Evolutionary conservation across 2,888 invertebrate genomes (phyloP), one percentile per base, ranked within the genome.

Genomic region (Craniophora ligustri): DNA sequence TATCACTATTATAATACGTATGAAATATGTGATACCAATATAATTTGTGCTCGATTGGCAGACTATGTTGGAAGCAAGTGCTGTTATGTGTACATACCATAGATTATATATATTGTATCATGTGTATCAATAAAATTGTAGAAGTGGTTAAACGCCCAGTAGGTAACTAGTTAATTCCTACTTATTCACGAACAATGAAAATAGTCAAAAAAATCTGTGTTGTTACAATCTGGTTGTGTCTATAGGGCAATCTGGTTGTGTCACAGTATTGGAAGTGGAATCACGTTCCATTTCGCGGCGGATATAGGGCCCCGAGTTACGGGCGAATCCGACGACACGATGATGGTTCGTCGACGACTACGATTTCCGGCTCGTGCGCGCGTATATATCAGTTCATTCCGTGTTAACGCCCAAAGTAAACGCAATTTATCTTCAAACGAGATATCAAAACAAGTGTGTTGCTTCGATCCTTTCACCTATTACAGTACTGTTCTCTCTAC

Each of bases 261-360:
- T 64, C 68, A 70, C 76, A 76, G 76, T 80, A 85, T 89, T 86
- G 84, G 79, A 82, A 85, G 86, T 87, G 84, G 84, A 85, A 84
- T 84, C 89, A 86, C 86, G 86, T 87, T 86, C 79, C 78, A 89
- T 89, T 88, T 85, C 86, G 85, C 81, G 85, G 87, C 88, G 89
- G 89, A 89, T 89, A 88, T 89, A 87, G 85, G 86, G 81, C 82
- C 75, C 82, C 82, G 77, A 81, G 84, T 85, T 85, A 85, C 83
- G 81, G 79, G 75, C 81, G 85, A 82, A 87, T 85, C 82, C 81
- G 78, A 79, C 81, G 83, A 78, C 81, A 79, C 85, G 81, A 72
- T 83, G 85, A 86, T 88, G 89, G 86, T 85, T 83, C 86, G 81
- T 75, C 84, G 87, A 84, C 84, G 86, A 84, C 82, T 84, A 84